Evolutionary conservation across 2,113 vertebrate genomes (phyloP), one percentile per base, ranked within the genome.

Genomic region (Brienomyrus brachyistius): DNA sequence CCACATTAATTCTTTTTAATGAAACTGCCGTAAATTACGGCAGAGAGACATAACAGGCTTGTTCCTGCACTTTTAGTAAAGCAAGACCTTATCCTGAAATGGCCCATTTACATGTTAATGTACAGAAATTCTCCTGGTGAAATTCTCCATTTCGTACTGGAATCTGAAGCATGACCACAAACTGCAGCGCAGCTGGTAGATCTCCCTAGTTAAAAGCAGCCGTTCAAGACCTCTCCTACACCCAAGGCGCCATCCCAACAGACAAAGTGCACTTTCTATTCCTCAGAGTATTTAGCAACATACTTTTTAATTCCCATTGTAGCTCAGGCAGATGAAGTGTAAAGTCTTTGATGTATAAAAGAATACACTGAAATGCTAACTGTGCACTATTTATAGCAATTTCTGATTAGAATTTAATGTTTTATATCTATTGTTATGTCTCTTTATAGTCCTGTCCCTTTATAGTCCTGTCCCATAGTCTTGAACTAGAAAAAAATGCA

Each of bases 71-170:
- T 77, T 77, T 31, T 40, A 45, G 66, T 50, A 88, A 31, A 70
- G 45, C 47, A 74, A 80, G 70, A 35, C 31, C 43, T 47, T 47
- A 40, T 88, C 62, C 56, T 45, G 19, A 50, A 54, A 82, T 83
- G 88, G 31, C 31, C 35, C 50, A 43, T 54, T 89, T 89, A 82
- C 31, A 89, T 82, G 88, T 89, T 52, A 89, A 51, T 89, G 77
- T 83, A 82, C 47, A 89, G 70, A 54, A 27, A 52, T 83, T 40
- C 77, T 27, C 27, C n/a, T 13, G 62, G 62, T 70, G 62, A 45
- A 45, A 40, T 40, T 40, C 40, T 40, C 40, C 40, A 40, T 40
- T 40, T 40, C 40, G 43, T 4, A 15, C 51, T 13, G n/a, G 62
- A 31, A 27, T 3, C 27, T 11, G n/a, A 10, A 70, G 27, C 27